A percentile compares a stretch with the other conserved stretches of the same genome.
phyloP scores from a whole-genome alignment of 2,888 invertebrate genomes.

The Physocephala rufipes region DNA sequence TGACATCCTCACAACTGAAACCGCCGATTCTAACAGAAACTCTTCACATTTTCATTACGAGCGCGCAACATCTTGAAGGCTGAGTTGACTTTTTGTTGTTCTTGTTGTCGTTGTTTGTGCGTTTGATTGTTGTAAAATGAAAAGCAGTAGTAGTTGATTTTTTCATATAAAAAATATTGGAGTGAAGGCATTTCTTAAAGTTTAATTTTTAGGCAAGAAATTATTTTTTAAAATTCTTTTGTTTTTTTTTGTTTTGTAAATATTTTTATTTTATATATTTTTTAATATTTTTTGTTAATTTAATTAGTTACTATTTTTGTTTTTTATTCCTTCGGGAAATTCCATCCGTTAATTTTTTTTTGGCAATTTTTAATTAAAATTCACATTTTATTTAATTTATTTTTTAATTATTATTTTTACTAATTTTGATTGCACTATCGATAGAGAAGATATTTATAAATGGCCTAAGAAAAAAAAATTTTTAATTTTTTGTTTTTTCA shows the following conservation, averaged over 20 bases:
- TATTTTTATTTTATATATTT: constrained; percentile 7
- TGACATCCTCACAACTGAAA: too few relatives aligned
- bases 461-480: not conserved
- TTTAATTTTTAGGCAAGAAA: constrained; percentile 15
- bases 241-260: not conserved
- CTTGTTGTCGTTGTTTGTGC: constrained; percentile 14
- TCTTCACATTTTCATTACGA: too few relatives aligned
- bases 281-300: constrained; percentile 7
- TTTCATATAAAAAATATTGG: constrained; percentile 10
- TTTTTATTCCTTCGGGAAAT: not conserved
- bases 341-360: not conserved
- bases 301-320: not conserved
- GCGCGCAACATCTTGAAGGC: not conserved
- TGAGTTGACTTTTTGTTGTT: not conserved
- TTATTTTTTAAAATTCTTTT: not conserved
- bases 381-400: too few relatives aligned
- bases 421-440: too few relatives aligned
- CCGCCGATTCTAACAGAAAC: too few relatives aligned
- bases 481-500: not conserved
- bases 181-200: constrained; percentile 21
- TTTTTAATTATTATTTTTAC: constrained; percentile 1
- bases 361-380: too few relatives aligned
- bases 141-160: not conserved
- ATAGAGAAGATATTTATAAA: not conserved
- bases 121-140: constrained; percentile 1